These are phyloP conservation scores for Napeogenes sylphis DNA, from an alignment of 2,888 invertebrate genomes.

Conservation along the genomic window DNA sequence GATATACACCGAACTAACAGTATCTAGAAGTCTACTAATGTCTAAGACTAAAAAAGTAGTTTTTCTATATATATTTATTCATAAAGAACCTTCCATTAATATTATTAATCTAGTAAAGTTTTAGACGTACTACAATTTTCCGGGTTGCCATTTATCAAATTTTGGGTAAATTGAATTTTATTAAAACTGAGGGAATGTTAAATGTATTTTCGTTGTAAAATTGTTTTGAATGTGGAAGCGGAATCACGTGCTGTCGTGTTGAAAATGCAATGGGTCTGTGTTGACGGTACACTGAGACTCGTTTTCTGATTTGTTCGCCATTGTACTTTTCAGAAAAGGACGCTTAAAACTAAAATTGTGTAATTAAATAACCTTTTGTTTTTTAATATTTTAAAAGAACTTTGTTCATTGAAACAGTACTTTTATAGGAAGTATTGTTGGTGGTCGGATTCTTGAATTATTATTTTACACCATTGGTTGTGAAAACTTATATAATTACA, in stretches of 20 bases:
- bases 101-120: too few relatives aligned
- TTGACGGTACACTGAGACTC: constrained; percentile 19
- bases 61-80: too few relatives aligned
- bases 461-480: too few relatives aligned
- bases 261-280: constrained; percentile 19
- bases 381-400: background rate
- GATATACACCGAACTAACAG: too few relatives aligned
- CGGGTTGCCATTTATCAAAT: constrained; percentile 7
- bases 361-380: constrained; percentile 24
- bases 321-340: constrained; percentile 24
- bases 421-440: background rate
- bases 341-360: constrained; percentile 16
- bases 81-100: too few relatives aligned
- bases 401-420: background rate
- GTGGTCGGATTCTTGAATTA: background rate
- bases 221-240: constrained; percentile 28
- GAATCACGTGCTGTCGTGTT: constrained; percentile 27
- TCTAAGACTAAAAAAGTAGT: too few relatives aligned
- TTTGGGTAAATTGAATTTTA: constrained; percentile 29
- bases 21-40: too few relatives aligned
- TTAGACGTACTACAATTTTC: background rate
- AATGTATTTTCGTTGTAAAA: constrained; percentile 29
- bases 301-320: constrained; percentile 20
- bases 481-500: too few relatives aligned
- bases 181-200: constrained; percentile 29